Percentiles rank a stretch among this genome's conserved stretches.
Evolutionary conservation across 2,797 vertebrate species (phyloP).

Genomic region (Sibirionetta formosa): DNA sequence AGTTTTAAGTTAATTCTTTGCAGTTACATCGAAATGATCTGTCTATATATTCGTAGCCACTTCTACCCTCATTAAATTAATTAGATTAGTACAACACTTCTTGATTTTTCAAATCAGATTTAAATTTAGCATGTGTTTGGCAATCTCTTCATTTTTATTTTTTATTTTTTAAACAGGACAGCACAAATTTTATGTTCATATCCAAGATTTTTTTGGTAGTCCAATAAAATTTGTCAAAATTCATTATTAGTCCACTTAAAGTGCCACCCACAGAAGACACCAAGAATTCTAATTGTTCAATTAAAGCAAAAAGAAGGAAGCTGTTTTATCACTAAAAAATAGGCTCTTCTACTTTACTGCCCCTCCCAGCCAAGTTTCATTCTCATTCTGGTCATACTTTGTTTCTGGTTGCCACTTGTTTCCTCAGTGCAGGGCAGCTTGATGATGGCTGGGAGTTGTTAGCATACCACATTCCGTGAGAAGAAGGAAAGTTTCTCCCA

Average conservation of each 20-base stretch:
- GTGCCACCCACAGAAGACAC: not conserved
- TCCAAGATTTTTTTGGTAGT: not conserved
- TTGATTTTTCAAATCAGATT: not conserved
- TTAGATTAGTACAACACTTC: not conserved
- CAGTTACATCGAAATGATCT: not conserved
- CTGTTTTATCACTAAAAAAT: not conserved
- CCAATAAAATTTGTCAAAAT: not conserved
- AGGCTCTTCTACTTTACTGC: not conserved
- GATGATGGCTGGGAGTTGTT: not conserved
- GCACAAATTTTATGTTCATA: not conserved
- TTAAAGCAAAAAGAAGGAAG: not conserved
- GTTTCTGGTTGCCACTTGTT: not conserved
- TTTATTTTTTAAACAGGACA: not conserved
- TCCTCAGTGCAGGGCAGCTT: accelerated
- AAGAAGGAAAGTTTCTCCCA: not conserved
- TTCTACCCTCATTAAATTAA: not conserved
- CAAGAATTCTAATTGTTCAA: not conserved
- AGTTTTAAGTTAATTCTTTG: not conserved
- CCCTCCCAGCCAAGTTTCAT: not conserved
- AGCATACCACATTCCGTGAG: not conserved
- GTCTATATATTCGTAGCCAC: not conserved
- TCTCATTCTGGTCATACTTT: not conserved
- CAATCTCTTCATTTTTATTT: not conserved
- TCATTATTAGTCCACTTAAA: not conserved
- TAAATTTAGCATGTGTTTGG: not conserved